Conservation (phyloP, 2,797 vertebrate genomes). For the Sebastes vulpes region DNA sequence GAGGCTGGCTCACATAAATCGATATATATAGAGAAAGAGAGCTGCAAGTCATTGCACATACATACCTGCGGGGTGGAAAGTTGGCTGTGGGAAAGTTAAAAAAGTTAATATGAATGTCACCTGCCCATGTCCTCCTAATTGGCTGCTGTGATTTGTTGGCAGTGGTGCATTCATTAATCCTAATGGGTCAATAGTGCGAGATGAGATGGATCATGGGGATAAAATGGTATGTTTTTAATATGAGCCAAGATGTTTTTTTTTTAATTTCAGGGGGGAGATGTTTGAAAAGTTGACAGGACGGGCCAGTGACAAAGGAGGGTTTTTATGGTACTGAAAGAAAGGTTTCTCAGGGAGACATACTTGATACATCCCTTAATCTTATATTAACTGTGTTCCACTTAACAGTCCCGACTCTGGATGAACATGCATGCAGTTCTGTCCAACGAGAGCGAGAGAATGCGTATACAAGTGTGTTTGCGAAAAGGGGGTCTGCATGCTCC, state of each 20-base stretch:
- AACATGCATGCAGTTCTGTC: slow-evolving; percentile 60
- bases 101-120: slow-evolving; percentile 16
- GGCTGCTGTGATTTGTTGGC: slow-evolving; percentile 27
- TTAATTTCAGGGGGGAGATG: background rate
- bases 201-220: slow-evolving; percentile 14
- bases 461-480: slow-evolving; percentile 22
- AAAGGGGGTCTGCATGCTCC: slow-evolving; percentile 59
- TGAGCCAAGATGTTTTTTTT: slow-evolving; percentile 41
- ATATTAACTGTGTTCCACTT: slow-evolving; percentile 47
- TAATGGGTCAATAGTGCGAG: slow-evolving; percentile 13
- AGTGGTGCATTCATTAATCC: slow-evolving; percentile 9
- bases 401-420: slow-evolving; percentile 22
- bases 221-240: slow-evolving; percentile 41
- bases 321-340: slow-evolving; percentile 70
- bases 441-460: slow-evolving; percentile 36
- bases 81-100: slow-evolving; percentile 38
- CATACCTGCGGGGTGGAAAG: slow-evolving; percentile 44
- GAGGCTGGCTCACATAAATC: background rate
- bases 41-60: slow-evolving; percentile 21
- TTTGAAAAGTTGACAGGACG: background rate
- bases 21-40: background rate
- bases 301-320: slow-evolving; percentile 41
- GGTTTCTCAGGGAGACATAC: slow-evolving; percentile 84
- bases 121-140: slow-evolving; percentile 22
- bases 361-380: slow-evolving; percentile 78